Evolutionary conservation across 2,113 vertebrate species (phyloP), one percentile per base, ranked within the genome.

Genomic region (Syngnathus typhle): DNA sequence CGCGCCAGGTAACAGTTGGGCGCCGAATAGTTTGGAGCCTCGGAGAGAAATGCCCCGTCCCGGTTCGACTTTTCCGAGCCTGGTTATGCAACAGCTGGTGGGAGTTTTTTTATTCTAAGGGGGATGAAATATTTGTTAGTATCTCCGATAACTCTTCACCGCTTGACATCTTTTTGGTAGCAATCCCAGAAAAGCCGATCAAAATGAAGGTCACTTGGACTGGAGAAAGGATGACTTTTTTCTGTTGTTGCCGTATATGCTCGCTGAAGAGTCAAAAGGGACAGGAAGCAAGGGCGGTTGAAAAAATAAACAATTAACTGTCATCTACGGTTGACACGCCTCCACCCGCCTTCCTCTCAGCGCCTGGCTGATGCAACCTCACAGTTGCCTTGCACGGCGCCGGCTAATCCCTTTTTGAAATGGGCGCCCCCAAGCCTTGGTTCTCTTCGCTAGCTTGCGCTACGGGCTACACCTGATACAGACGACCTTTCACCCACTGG

Each of bases 311-410:
- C 13, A 10, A 65, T 58, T 32, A 58, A 58, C 55, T 16, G 54
- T 56, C 27, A 56, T 32, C 23, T 15, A 5, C 12, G 6, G 32
- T 6, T 55, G 66, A 62, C 63, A 68, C 49, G 64, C 39, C 23
- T 1, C 44, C 60, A 4, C 67, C 77, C 44, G 32, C 81, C 76
- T 47, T 56, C 27, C 63, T 72, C 59, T 81, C 65, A 41, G 39
- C 38, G 15, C 36, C 21, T 9, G 88, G 89, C 89, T 91, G 91
- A 92, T 90, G 90, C 89, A 92, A 92, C 79, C 62, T 65, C 66
- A 46, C 27, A 43, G 68, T 62, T 19, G 59, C 47, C 66, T 90
- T 90, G 82, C 89, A 4, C 85, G 21, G 68, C 18, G 2, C 66
- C 68, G 78, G 80, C 81, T 88, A 86, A 90, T 90, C 85, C 68